phyloP scores from a whole-genome alignment of 1,140 invertebrate species.

The Himalopsyche phryganea region DNA sequence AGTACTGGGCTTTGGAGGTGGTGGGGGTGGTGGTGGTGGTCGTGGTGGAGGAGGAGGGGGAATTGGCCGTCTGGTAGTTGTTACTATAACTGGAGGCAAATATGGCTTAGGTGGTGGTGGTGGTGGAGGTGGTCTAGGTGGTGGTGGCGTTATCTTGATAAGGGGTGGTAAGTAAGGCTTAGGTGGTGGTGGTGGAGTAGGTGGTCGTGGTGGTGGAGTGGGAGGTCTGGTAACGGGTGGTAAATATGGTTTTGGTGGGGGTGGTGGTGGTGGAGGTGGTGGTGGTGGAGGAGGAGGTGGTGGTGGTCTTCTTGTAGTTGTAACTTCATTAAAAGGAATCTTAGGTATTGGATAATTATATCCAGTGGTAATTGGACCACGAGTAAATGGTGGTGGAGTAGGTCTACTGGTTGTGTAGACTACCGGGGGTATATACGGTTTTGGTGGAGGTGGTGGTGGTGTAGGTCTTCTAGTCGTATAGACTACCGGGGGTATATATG shows the following conservation, averaged over 20 bases:
- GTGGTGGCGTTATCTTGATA: constrained; percentile 25
- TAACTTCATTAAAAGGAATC: background rate
- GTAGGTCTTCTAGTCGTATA: constrained; percentile 14
- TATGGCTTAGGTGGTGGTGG: constrained; percentile 20
- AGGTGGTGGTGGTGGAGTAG: background rate
- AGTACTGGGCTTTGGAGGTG: constrained; percentile 7
- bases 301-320: constrained; percentile 26
- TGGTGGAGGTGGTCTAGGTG: constrained; percentile 7
- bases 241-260: constrained; percentile 23
- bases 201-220: constrained; percentile 5
- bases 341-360: background rate
- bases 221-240: background rate
- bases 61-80: constrained; percentile 26
- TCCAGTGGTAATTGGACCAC: constrained; percentile 8
- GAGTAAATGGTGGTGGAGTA: background rate
- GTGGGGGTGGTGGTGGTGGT: constrained; percentile 9
- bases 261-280: constrained; percentile 19
- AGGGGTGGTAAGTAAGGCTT: constrained; percentile 24
- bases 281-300: constrained; percentile 25
- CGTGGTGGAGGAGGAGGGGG: constrained; percentile 5
- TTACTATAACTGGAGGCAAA: background rate
- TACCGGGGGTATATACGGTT: background rate
- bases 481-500: too few relatives aligned
- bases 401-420: background rate
- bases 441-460: constrained; percentile 27